These are phyloP conservation scores for Chitala chitala DNA, from an alignment of 2,113 vertebrate species.

Conservation along the genomic window DNA sequence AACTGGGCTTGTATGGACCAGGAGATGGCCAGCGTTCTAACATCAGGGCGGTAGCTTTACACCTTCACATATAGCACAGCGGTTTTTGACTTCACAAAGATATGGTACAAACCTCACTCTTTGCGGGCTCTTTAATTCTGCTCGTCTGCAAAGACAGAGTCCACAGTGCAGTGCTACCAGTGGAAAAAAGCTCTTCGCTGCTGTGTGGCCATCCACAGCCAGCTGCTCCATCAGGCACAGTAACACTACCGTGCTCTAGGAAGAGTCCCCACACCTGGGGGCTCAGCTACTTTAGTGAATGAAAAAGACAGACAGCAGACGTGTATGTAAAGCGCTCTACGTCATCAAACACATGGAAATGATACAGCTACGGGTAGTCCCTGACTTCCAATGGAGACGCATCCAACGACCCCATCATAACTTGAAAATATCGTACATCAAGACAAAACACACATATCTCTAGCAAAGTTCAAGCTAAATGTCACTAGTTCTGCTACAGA, in stretches of 20 bases:
- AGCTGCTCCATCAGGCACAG: slow-evolving; percentile 23
- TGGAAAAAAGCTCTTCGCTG: background rate
- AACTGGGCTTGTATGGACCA: background rate
- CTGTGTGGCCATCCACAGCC: slow-evolving; percentile 26
- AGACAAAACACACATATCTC: no score
- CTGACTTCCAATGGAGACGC: no score
- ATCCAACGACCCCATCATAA: no score
- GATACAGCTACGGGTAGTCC: no score
- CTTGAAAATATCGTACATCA: no score
- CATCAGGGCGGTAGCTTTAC: background rate
- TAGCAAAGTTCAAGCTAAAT: no score
- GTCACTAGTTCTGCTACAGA: no score
- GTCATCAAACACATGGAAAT: no score
- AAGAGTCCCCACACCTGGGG: background rate
- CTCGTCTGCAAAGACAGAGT: background rate
- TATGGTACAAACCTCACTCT: background rate
- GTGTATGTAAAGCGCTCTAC: no score
- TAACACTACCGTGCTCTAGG: slow-evolving; percentile 33
- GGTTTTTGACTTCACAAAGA: background rate
- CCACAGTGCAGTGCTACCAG: background rate
- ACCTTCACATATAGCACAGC: slow-evolving; percentile 1
- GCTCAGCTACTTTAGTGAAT: background rate
- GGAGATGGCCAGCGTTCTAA: background rate
- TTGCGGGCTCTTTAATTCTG: background rate
- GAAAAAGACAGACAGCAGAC: no score